phyloP scores from a whole-genome alignment of 2,113 vertebrate genomes.

The Tauraco erythrolophus region DNA sequence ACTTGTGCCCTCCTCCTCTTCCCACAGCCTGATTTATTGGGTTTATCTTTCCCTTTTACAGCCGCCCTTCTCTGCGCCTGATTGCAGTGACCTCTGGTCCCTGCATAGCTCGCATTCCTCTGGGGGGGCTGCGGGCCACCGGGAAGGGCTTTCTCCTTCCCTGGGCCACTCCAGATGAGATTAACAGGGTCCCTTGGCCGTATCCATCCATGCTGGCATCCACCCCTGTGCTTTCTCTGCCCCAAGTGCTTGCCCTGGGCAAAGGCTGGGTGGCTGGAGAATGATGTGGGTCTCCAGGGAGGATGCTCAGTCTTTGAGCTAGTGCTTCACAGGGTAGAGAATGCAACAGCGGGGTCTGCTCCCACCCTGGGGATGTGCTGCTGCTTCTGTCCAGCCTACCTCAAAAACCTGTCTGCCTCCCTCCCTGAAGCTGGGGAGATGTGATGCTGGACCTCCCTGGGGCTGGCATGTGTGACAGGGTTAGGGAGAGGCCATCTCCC shows the following conservation, averaged over 20 bases:
- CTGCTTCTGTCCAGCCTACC: background rate
- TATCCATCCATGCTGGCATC: background rate
- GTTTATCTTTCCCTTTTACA: constrained; percentile 49
- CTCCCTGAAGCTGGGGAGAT: background rate
- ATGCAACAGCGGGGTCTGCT: accelerated
- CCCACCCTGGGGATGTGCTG: background rate
- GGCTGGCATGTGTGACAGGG: background rate
- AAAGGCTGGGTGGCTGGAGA: background rate
- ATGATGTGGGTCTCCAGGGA: background rate
- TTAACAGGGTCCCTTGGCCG: accelerated
- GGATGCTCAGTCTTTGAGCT: background rate
- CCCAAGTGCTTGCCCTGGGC: background rate
- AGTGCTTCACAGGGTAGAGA: background rate
- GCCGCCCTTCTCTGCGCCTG: background rate
- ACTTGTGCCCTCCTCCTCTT: background rate
- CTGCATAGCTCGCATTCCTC: constrained; percentile 59
- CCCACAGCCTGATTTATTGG: constrained; percentile 3
- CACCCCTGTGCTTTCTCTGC: background rate
- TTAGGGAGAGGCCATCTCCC: background rate
- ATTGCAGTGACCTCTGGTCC: constrained; percentile 19
- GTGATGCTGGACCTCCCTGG: background rate
- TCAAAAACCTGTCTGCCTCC: background rate
- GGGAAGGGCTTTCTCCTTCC: background rate
- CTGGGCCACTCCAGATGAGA: background rate
- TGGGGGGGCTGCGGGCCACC: background rate